These are phyloP conservation scores for Chionomys nivalis DNA, from an alignment of 2,113 vertebrate genomes.

Conservation along the genomic window DNA sequence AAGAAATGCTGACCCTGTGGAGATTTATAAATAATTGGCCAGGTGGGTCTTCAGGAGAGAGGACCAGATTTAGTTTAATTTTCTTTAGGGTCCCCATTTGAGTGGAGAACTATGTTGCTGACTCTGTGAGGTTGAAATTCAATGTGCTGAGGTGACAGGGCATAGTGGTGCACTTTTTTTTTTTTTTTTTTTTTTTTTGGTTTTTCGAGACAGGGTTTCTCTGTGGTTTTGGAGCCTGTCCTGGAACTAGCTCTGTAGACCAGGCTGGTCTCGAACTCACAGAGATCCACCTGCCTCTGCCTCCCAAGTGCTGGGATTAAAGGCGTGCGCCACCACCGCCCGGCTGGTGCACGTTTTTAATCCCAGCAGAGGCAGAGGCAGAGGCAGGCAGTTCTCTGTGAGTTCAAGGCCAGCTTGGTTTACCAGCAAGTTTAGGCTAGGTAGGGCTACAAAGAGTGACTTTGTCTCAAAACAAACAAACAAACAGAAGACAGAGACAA, in stretches of 20 bases:
- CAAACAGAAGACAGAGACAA: not conserved
- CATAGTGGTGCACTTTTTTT: not conserved
- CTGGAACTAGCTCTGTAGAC: too few relatives aligned
- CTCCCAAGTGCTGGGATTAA: too few relatives aligned
- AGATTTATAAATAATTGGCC: not conserved
- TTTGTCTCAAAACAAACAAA: not conserved
- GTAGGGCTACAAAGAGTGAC: not conserved
- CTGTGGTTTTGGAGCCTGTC: too few relatives aligned
- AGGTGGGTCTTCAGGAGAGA: not conserved
- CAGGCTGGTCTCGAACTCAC: too few relatives aligned
- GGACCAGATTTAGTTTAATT: not conserved
- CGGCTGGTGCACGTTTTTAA: not conserved
- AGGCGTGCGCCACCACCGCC: too few relatives aligned
- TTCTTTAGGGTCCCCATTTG: not conserved
- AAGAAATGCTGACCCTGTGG: conserved; percentile 19
- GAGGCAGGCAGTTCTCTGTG: not conserved
- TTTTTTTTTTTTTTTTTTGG: too few relatives aligned
- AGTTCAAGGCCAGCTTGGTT: not conserved
- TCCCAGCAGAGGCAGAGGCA: not conserved
- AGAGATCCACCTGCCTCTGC: too few relatives aligned
- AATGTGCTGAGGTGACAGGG: not conserved
- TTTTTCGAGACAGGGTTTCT: too few relatives aligned
- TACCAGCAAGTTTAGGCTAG: not conserved
- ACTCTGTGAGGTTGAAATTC: not conserved
- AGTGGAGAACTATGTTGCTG: not conserved